phyloP scores from a whole-genome alignment of 1,140 invertebrate genomes.

The Brachionus rotundiformis region DNA sequence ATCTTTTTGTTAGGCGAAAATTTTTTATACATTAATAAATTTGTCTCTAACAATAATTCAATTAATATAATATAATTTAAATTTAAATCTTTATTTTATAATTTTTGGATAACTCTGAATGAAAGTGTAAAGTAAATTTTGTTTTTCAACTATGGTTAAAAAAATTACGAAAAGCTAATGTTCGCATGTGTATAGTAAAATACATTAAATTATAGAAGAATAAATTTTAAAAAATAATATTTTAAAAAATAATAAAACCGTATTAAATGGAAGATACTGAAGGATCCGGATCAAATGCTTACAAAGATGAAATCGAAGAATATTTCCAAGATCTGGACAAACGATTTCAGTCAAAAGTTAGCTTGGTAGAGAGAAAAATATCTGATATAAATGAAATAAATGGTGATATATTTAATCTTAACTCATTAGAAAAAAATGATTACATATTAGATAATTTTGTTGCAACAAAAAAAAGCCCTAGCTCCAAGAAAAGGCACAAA shows the following conservation, averaged over 20 bases:
- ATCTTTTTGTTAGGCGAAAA: too few species aligned
- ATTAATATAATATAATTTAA: too few species aligned
- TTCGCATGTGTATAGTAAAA: not conserved
- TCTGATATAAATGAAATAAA: constrained; percentile 8
- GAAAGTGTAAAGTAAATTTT: too few species aligned
- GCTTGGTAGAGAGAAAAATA: not conserved
- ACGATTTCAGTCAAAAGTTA: not conserved
- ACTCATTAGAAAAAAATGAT: not conserved
- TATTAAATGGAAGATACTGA: not conserved
- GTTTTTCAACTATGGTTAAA: too few species aligned
- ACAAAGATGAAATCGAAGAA: not conserved
- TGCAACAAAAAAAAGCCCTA: not conserved
- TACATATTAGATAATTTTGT: not conserved
- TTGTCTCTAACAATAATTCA: too few species aligned
- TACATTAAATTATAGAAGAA: not conserved
- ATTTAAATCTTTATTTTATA: too few species aligned
- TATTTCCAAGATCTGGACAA: not conserved
- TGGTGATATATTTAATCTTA: constrained; percentile 28
- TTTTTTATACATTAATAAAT: too few species aligned
- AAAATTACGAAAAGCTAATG: not conserved
- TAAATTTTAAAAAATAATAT: not conserved
- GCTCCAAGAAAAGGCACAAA: not conserved
- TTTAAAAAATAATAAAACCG: not conserved
- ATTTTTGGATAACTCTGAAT: too few species aligned
- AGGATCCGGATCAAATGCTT: not conserved